These are phyloP conservation scores for Phymatocera aterrima DNA, from an alignment of 2,888 invertebrate species.

Conservation along the genomic window DNA sequence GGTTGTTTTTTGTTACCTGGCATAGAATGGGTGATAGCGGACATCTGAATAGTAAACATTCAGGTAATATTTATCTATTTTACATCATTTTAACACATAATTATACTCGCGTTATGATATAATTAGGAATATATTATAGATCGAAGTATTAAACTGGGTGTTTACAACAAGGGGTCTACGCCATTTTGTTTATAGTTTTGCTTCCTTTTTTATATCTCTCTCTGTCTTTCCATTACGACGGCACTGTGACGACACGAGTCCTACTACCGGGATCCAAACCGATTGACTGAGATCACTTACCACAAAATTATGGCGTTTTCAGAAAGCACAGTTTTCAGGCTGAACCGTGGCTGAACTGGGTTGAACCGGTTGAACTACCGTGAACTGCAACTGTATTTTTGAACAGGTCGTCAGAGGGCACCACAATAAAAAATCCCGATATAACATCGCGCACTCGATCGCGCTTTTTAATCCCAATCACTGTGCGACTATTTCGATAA, in stretches of 20 bases:
- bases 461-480: too few species aligned
- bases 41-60: constrained; percentile 73
- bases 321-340: too few species aligned
- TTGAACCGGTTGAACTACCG: too few species aligned
- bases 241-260: background rate
- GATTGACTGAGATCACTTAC: too few species aligned
- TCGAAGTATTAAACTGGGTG: constrained; percentile 64
- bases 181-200: constrained; percentile 74
- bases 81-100: constrained; percentile 58
- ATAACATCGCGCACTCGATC: too few species aligned
- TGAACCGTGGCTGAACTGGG: too few species aligned
- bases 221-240: background rate
- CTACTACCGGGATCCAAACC: too few species aligned
- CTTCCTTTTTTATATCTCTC: constrained; percentile 51
- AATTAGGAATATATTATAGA: constrained; percentile 27
- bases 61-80: constrained; percentile 64
- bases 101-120: constrained; percentile 37
- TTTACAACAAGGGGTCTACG: constrained; percentile 69
- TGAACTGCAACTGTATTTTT: too few species aligned
- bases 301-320: too few species aligned
- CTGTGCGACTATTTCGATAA: too few species aligned
- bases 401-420: too few species aligned
- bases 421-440: too few species aligned
- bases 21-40: constrained; percentile 74
- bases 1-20: constrained; percentile 64